Evolutionary conservation across 2,888 invertebrate species (phyloP).

Genomic region (Thecocarcelia acutangulata): DNA sequence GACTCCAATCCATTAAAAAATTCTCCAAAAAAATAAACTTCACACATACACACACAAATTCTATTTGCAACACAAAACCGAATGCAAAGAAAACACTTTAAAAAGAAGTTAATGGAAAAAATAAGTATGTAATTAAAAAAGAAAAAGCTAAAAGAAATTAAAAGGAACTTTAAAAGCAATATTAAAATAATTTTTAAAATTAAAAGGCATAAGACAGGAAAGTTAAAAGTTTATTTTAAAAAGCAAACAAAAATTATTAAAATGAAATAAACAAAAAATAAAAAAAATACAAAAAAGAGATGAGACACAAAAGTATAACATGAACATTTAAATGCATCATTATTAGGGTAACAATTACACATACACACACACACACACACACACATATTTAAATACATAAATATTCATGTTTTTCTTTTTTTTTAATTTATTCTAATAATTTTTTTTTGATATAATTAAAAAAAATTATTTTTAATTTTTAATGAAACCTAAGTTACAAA

Average conservation of each 20-base stretch:
- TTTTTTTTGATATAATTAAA: conserved; percentile 32
- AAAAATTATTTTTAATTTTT: conserved; percentile 45
- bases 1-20: conserved; percentile 91
- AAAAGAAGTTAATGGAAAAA: conserved; percentile 30
- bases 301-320: conserved; percentile 64
- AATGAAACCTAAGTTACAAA: conserved; percentile 51
- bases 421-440: conserved; percentile 49
- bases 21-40: conserved; percentile 20
- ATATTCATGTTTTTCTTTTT: conserved; percentile 41
- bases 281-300: conserved; percentile 20
- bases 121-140: conserved; percentile 50
- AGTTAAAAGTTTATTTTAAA: conserved; percentile 52
- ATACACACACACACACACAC: conserved; percentile 12
- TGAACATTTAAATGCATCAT: conserved; percentile 62
- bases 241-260: conserved; percentile 35
- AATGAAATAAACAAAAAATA: conserved; percentile 42
- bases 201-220: conserved; percentile 56
- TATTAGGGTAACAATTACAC: conserved; percentile 51
- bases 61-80: conserved; percentile 41
- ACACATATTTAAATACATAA: conserved; percentile 26
- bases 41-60: conserved; percentile 27
- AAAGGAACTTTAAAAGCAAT: conserved; percentile 69
- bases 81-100: conserved; percentile 51
- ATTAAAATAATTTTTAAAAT: conserved; percentile 62
- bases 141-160: conserved; percentile 61